phyloP scores from a whole-genome alignment of 1,140 invertebrate species.

The Pseudomyrmex sp. region DNA sequence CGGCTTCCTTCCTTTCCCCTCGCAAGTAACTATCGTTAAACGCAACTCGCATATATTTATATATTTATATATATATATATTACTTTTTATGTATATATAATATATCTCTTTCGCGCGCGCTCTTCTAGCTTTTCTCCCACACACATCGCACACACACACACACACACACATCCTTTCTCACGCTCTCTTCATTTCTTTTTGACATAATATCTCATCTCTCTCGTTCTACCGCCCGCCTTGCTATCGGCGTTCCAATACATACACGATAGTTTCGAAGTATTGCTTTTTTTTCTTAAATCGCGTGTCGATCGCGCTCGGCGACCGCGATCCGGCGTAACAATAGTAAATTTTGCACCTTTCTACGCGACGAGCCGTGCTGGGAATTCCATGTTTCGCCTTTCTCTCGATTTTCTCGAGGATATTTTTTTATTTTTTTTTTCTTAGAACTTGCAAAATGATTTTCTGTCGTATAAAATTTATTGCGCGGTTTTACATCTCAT shows the following conservation, averaged over 20 bases:
- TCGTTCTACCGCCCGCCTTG: conserved; percentile 51
- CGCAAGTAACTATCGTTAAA: conserved; percentile 63
- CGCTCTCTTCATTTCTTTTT: conserved; percentile 55
- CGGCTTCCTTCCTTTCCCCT: conserved; percentile 56
- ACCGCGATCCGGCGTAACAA: conserved; percentile 66
- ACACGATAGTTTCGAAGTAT: conserved; percentile 83
- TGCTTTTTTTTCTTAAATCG: conserved; percentile 80
- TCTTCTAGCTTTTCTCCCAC: conserved; percentile 29
- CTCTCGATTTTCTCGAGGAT: background rate
- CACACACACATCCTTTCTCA: conserved; percentile 46
- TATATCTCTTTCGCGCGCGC: conserved; percentile 44
- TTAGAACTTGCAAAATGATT: too few relatives aligned
- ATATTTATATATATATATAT: conserved; percentile 72
- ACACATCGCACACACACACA: background rate
- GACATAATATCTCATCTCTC: conserved; percentile 57
- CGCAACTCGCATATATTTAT: conserved; percentile 68
- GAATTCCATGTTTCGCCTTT: conserved; percentile 12
- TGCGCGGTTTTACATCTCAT: too few relatives aligned
- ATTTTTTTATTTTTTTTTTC: background rate
- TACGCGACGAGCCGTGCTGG: conserved; percentile 36
- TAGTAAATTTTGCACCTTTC: conserved; percentile 61
- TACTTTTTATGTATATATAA: conserved; percentile 73
- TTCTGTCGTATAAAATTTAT: too few relatives aligned
- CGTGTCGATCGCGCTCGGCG: conserved; percentile 66
- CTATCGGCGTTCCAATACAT: conserved; percentile 66